Percentiles rank a stretch among this genome's conserved stretches.
Conservation (phyloP, 2,888 invertebrate species). For the Beris chalybata region DNA sequence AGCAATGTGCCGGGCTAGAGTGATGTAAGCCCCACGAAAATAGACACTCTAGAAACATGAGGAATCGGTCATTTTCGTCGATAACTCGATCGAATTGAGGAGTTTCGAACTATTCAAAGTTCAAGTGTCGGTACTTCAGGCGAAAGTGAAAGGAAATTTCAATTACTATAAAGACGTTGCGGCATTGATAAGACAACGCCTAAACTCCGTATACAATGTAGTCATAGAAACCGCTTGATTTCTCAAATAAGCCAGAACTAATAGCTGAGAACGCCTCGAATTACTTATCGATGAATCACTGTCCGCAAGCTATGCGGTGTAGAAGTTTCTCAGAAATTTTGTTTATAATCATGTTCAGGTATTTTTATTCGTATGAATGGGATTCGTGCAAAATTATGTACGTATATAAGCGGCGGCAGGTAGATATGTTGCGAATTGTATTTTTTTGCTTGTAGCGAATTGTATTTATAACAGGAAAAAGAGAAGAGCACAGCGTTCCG, state of each 20-base stretch:
- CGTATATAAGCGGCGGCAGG: too few species aligned
- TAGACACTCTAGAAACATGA: not conserved
- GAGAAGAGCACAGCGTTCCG: too few species aligned
- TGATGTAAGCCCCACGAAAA: too few species aligned
- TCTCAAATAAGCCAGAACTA: constrained; percentile 13
- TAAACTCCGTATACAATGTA: not conserved
- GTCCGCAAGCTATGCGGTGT: too few species aligned
- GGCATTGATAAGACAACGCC: not conserved
- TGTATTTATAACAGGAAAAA: too few species aligned
- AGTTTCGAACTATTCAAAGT: constrained; percentile 3
- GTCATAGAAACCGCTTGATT: too few species aligned
- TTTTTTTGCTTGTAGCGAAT: too few species aligned
- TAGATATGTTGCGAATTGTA: too few species aligned
- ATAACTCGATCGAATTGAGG: not conserved
- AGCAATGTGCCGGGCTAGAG: not conserved
- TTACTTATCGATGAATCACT: not conserved
- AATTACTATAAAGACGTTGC: constrained; percentile 3
- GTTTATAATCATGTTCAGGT: too few species aligned
- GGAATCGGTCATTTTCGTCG: not conserved
- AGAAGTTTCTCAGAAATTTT: too few species aligned
- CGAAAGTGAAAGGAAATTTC: constrained; percentile 13
- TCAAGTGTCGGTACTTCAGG: constrained; percentile 17
- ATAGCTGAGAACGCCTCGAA: not conserved
- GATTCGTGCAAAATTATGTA: too few species aligned
- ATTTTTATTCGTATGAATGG: too few species aligned